phyloP scores from a whole-genome alignment of 2,888 invertebrate species.

The Heliconius hortense region DNA sequence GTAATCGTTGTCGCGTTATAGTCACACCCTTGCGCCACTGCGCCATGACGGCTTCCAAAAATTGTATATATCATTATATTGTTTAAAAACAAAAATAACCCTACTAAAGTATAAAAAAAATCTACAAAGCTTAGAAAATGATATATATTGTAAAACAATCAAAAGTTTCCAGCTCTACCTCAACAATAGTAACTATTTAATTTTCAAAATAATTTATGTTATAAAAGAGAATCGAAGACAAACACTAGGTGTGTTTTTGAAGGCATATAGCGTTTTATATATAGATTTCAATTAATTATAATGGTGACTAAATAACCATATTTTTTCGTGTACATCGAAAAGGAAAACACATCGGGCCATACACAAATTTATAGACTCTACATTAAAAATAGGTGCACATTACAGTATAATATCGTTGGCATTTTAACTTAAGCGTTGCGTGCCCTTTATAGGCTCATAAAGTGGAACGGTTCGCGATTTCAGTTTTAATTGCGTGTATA shows the following conservation, averaged over 20 bases:
- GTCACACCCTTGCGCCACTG: too few relatives aligned
- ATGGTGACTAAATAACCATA: not conserved
- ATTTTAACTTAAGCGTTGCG: conserved; percentile 53
- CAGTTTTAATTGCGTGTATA: conserved; percentile 55
- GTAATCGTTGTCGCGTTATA: too few relatives aligned
- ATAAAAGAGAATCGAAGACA: not conserved
- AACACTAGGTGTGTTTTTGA: too few relatives aligned
- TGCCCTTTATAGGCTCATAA: conserved; percentile 61
- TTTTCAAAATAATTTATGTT: too few relatives aligned
- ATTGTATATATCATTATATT: too few relatives aligned
- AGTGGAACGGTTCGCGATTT: conserved; percentile 55
- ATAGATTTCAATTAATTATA: not conserved
- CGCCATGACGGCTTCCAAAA: too few relatives aligned
- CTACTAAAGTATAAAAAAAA: too few relatives aligned
- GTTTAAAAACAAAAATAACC: too few relatives aligned
- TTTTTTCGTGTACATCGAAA: conserved; percentile 4
- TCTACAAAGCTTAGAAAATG: too few relatives aligned
- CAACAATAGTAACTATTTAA: too few relatives aligned
- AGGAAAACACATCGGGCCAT: conserved; percentile 25
- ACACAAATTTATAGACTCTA: conserved; percentile 37
- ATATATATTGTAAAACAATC: too few relatives aligned
- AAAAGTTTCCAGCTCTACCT: too few relatives aligned
- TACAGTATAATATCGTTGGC: conserved; percentile 47
- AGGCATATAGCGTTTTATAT: not conserved
- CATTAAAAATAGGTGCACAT: conserved; percentile 42